Base-by-base conservation (phyloP, 2,113 vertebrate genomes). In the Ammodramus savannarum region DNA sequence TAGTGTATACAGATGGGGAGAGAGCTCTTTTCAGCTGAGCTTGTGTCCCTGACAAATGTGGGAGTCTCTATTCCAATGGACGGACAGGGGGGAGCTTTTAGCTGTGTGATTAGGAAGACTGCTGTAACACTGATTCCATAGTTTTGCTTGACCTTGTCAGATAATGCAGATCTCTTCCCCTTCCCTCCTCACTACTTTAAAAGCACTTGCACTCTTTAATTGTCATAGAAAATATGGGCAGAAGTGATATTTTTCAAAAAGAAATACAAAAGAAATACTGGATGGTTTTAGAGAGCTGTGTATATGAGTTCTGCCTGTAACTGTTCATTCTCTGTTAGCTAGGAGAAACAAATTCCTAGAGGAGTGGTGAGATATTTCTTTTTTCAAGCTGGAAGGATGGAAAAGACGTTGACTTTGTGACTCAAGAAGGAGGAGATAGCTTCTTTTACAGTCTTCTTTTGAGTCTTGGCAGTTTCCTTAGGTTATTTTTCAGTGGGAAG, bases 31-130 rank as follows among this genome's bases (percentile, higher is more conserved):
- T 51, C 4, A 23, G 31, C 43, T 58, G 58, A 61, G 15, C 10
- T 44, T 57, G 26, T 46, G 18, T 62, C 38, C 48, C 34, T 83
- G 54, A 46, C 21, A 61, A 31, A 21, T 39, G 6, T 11, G 38
- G 31, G 38, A 66, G 16, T 55, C 9, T 51, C 41, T 43, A 4
- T 63, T 55, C 6, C 57, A 41, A 14, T 38, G 51, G 25, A 51
- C 54, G n/a, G 55, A 59, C 15, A 2, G 31, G 11, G 26, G 31
- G 8, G n/a, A 38, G 8, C 34, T 83, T 69, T 71, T 78, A n/a
- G 19, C 16, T 17, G 6, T 0, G 0, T 27, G 11, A 22, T 49
- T 44, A 76, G 7, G 22, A 57, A 54, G 49, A 21, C 20, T 25
- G 72, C 65, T 1, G 0, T 72, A 61, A 34, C 16, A 4, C 54